A percentile compares a stretch with the other conserved stretches of the same genome.
phyloP scores from a whole-genome alignment of 2,888 invertebrate species.

The Hyposoter didymator region DNA sequence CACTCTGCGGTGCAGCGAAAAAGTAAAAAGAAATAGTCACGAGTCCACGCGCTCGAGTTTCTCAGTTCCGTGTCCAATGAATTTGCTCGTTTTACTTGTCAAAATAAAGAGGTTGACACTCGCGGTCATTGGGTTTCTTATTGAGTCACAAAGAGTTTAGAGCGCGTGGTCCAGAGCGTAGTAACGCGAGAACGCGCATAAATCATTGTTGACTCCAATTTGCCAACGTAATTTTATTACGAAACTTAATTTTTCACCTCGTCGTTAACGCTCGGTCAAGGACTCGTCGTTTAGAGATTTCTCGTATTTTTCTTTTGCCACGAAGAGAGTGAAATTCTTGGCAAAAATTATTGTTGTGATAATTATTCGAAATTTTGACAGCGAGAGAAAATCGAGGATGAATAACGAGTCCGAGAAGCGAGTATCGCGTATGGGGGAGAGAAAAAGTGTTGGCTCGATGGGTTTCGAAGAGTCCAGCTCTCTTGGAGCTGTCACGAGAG shows the following conservation, averaged over 20 bases:
- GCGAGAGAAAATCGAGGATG: not conserved
- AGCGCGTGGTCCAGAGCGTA: conserved; percentile 32
- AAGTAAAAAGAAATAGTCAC: conserved; percentile 27
- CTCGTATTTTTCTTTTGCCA: not conserved
- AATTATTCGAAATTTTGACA: not conserved
- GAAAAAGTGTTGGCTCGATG: conserved; percentile 49
- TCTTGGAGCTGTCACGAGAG: conserved; percentile 74
- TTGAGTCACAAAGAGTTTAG: conserved; percentile 62
- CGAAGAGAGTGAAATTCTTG: not conserved
- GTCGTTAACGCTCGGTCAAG: not conserved
- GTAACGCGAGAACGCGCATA: conserved; percentile 73
- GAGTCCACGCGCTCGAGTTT: conserved; percentile 56
- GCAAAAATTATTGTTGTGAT: not conserved
- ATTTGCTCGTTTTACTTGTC: conserved; percentile 77
- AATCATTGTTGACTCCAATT: conserved; percentile 75
- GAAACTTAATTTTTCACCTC: conserved; percentile 8
- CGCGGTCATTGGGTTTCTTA: conserved; percentile 41
- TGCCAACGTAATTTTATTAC: conserved; percentile 73
- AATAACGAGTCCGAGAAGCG: not conserved
- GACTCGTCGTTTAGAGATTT: not conserved
- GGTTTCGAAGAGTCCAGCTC: conserved; percentile 62
- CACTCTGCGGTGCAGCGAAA: not conserved
- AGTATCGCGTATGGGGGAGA: not conserved
- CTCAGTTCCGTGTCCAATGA: conserved; percentile 72
- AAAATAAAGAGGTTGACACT: conserved; percentile 72